These are phyloP conservation scores for Diloba caeruleocephala DNA, from an alignment of 2,888 invertebrate genomes.

Conservation along the genomic window DNA sequence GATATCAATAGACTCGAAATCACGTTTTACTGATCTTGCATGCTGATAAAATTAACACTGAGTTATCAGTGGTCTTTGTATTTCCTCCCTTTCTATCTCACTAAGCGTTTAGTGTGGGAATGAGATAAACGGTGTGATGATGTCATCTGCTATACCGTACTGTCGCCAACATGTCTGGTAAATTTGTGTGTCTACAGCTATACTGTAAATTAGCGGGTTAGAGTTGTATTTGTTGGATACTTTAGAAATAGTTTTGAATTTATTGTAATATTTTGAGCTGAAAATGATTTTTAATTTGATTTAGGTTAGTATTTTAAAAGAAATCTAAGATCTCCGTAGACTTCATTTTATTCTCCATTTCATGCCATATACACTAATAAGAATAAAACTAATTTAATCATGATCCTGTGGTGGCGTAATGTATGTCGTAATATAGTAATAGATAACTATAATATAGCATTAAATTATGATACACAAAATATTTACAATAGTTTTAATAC, in stretches of 20 bases:
- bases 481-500: too few relatives aligned
- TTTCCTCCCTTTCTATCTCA: constrained; percentile 11
- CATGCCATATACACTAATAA: too few relatives aligned
- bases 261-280: too few relatives aligned
- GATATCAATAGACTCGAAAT: constrained; percentile 12
- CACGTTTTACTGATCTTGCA: constrained; percentile 26
- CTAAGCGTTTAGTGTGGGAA: constrained; percentile 1
- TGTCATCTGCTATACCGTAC: constrained; percentile 29
- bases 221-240: constrained; percentile 19
- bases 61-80: constrained; percentile 21
- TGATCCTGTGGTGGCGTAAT: too few relatives aligned
- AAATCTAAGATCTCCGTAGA: too few relatives aligned
- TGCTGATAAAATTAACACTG: constrained; percentile 26
- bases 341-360: too few relatives aligned
- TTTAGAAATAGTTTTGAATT: not conserved
- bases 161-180: constrained; percentile 55
- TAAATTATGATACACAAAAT: too few relatives aligned
- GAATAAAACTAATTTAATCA: too few relatives aligned
- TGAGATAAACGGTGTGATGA: constrained; percentile 22
- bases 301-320: too few relatives aligned
- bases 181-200: constrained; percentile 19
- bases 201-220: constrained; percentile 10
- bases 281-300: too few relatives aligned
- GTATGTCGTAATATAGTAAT: too few relatives aligned
- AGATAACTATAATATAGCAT: too few relatives aligned